Evolutionary conservation across 2,113 vertebrate species (phyloP).

Genomic region (Corythoichthys intestinalis): DNA sequence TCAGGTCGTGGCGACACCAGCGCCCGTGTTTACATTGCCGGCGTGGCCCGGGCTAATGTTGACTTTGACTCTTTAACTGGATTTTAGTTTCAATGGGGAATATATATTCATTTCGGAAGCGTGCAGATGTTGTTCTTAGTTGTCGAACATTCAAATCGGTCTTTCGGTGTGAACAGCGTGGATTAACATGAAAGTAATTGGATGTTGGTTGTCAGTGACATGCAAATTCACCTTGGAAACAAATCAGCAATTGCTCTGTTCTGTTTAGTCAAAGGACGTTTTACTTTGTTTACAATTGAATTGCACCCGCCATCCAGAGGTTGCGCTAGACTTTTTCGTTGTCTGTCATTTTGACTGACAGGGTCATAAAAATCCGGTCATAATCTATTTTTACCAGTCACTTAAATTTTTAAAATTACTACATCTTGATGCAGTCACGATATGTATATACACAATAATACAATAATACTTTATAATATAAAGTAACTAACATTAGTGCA

Average conservation of each 20-base stretch:
- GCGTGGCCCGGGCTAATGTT: neutral
- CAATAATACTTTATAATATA: too few relatives aligned
- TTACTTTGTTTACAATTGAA: neutral
- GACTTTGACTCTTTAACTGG: neutral
- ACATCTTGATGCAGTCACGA: too few relatives aligned
- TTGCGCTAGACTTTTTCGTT: too few relatives aligned
- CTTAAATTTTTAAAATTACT: too few relatives aligned
- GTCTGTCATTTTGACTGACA: too few relatives aligned
- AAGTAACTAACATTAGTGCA: too few relatives aligned
- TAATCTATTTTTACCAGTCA: too few relatives aligned
- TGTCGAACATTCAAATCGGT: neutral
- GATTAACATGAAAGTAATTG: neutral
- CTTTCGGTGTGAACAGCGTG: neutral
- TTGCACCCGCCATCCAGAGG: neutral
- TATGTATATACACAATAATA: too few relatives aligned
- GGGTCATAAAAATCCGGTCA: too few relatives aligned
- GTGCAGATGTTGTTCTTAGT: neutral
- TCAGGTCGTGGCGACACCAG: conserved; percentile 23
- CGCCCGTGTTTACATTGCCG: conserved; percentile 1
- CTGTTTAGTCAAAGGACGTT: neutral
- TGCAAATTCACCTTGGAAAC: too few relatives aligned
- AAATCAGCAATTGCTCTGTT: neutral
- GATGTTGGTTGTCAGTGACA: neutral
- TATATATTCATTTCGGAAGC: neutral
- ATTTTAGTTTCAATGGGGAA: neutral